Conservation (phyloP, 2,797 vertebrate species). For the Onychomys leucogaster region DNA sequence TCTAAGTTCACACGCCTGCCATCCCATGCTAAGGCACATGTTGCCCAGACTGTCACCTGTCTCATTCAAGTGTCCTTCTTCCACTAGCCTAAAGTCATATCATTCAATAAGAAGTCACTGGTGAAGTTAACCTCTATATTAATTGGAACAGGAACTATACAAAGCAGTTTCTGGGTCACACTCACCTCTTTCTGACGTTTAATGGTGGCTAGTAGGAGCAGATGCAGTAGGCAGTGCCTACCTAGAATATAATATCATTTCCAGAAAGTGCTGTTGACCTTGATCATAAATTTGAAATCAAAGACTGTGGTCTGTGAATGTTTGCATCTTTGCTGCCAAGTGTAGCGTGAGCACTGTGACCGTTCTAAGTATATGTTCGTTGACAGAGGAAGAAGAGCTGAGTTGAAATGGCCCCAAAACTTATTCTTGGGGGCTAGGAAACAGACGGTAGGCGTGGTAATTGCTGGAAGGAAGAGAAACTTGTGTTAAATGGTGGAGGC, state of each 20-base stretch:
- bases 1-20: not conserved
- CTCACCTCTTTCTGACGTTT: not conserved
- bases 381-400: not conserved
- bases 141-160: not conserved
- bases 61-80: not conserved
- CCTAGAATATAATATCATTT: not conserved
- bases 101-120: not conserved
- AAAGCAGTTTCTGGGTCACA: not conserved
- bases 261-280: not conserved
- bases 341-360: not conserved
- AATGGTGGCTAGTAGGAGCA: not conserved
- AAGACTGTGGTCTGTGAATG: not conserved
- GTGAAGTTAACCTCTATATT: not conserved
- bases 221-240: accelerated
- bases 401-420: not conserved
- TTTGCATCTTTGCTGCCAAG: not conserved
- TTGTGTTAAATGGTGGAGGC: not conserved
- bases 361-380: not conserved
- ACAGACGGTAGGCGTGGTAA: not conserved
- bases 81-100: not conserved
- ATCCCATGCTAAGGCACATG: accelerated
- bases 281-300: not conserved
- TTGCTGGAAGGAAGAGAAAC: not conserved
- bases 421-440: not conserved
- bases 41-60: not conserved